Conservation (phyloP, 2,113 vertebrate genomes). For the Arvicanthis niloticus region DNA sequence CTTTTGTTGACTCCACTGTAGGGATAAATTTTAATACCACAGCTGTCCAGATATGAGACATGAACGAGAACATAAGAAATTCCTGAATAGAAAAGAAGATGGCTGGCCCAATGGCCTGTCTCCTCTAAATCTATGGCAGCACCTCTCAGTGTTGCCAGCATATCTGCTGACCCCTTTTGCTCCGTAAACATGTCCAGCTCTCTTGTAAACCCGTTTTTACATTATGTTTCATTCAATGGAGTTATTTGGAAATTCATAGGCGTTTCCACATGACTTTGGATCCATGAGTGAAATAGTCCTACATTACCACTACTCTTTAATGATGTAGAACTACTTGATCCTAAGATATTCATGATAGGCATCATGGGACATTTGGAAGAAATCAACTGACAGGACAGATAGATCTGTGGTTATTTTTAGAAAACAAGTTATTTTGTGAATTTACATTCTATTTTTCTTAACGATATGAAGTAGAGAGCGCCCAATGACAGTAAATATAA, state of each 20-base stretch:
- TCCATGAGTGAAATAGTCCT: conserved; percentile 54
- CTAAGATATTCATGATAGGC: conserved; percentile 32
- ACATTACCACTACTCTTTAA: conserved; percentile 48
- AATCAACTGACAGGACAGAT: conserved; percentile 56
- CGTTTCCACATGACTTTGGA: conserved; percentile 65
- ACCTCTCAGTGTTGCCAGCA: conserved; percentile 81
- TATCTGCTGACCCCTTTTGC: conserved; percentile 82
- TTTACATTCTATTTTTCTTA: conserved; percentile 50
- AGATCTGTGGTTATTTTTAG: conserved; percentile 35
- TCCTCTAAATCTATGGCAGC: conserved; percentile 85
- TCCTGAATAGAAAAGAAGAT: conserved; percentile 83
- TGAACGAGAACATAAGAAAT: conserved; percentile 86
- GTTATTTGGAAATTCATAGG: conserved; percentile 76
- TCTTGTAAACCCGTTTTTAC: conserved; percentile 84
- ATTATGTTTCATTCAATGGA: conserved; percentile 76
- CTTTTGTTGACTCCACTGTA: conserved; percentile 77
- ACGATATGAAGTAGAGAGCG: neutral
- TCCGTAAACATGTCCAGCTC: conserved; percentile 86
- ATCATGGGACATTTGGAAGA: conserved; percentile 40
- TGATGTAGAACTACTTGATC: conserved; percentile 54
- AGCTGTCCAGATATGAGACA: conserved; percentile 85
- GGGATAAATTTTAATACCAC: conserved; percentile 83
- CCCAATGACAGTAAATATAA: conserved; percentile 39
- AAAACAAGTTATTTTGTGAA: conserved; percentile 52
- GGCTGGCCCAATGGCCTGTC: conserved; percentile 83